phyloP scores from a whole-genome alignment of 2,888 invertebrate species.

The Lasioglossum villosulum region DNA sequence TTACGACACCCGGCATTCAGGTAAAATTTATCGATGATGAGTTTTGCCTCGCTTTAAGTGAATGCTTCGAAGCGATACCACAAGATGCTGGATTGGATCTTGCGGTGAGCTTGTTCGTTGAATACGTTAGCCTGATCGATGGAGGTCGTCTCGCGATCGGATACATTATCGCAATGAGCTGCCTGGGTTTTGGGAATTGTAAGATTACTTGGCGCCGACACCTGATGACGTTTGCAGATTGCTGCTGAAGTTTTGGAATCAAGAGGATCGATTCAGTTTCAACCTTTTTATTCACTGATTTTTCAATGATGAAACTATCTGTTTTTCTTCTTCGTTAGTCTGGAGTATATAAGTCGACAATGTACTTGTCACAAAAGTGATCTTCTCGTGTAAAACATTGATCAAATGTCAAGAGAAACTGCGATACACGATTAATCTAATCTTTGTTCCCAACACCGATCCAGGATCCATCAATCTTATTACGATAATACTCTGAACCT shows the following conservation, averaged over 20 bases:
- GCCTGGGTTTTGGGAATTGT: background rate
- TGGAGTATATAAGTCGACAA: background rate
- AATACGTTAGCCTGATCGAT: background rate
- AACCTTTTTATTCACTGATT: background rate
- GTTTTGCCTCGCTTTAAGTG: conserved; percentile 1
- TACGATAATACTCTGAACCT: background rate
- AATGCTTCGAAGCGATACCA: background rate
- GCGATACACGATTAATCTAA: background rate
- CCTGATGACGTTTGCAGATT: background rate
- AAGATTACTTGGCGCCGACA: background rate
- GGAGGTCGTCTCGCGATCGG: background rate
- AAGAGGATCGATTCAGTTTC: background rate
- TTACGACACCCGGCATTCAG: conserved; percentile 16
- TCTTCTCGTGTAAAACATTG: background rate
- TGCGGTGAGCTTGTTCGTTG: background rate
- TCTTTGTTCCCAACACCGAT: background rate
- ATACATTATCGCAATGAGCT: background rate
- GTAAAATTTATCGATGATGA: conserved; percentile 10
- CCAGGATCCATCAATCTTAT: background rate
- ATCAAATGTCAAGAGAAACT: background rate
- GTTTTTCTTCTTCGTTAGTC: too few relatives aligned
- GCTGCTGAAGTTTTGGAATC: background rate
- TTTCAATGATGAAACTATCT: too few relatives aligned
- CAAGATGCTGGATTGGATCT: background rate
- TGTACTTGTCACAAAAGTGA: background rate